Base-by-base conservation (phyloP, 2,113 vertebrate species). In the Blennius ocellaris region DNA sequence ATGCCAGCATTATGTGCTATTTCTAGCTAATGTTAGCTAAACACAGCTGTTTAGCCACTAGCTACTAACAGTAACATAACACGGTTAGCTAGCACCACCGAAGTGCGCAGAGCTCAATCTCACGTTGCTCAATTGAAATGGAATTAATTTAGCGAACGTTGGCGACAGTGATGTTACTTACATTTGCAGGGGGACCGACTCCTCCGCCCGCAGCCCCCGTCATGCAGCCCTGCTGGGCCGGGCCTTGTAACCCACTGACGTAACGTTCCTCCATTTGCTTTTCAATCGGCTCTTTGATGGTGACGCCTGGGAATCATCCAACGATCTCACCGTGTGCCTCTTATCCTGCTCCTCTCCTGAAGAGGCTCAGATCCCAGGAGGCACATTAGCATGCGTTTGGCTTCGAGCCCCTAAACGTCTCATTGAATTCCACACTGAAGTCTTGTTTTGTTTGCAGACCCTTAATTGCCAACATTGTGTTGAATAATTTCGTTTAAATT, bases 241-340 rank as follows among this genome's bases (percentile, higher is more conserved):
- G 75, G 74, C 85, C 90, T 86, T 87, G 70, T 91, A 93, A 92
- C 89, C 88, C 89, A 82, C 86, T 92, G 90, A 93, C 83, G 91
- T 92, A 89, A 93, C 83, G 91, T 93, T 61, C 78, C 82, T 76
- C 87, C 70, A 85, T 93, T 92, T 92, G 90, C 72, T 92, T 92
- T 65, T 89, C 73, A 92, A 92, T 91, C 83, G 81, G 72, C 53
- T 73, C 90, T 93, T 93, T 93, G 85, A 89, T 94, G 92, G 78
- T 80, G 43, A 74, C 73, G 41, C 85, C 89, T 76, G 73, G 88
- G 91, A 87, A 83, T 86, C 86, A 40, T 63, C 80, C 71, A 75
- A 77, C 90, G 89, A 83, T 89, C 64, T 90, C 40, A 89, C 73
- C 51, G 11, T 17, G 83, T 79, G n/a, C n/a, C 58, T 76, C 72